Evolutionary conservation across 2,113 vertebrate species (phyloP), one percentile per base, ranked within the genome.

Genomic region (Sylvia atricapilla): DNA sequence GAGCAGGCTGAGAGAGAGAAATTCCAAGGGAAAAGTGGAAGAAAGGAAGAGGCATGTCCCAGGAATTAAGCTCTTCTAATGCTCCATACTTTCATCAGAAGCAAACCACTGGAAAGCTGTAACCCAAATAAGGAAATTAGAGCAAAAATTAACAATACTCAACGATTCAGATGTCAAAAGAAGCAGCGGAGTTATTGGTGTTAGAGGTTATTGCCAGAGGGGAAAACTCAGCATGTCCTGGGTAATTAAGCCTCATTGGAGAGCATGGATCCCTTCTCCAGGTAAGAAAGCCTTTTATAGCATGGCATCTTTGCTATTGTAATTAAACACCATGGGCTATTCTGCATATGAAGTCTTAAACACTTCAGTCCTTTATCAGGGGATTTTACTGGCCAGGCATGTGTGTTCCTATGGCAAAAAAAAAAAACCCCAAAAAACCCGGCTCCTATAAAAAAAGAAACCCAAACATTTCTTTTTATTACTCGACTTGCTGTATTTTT

Each of bases 401-500:
- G 88, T 90, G 94, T 43, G 93, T 93, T 94, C 66, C 28, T 47
- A 94, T 27, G 84, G 95, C 86, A 92, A 44, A 93, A 81, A n/a
- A n/a, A n/a, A n/a, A 64, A 63, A 18, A 25, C 10, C 20, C 20
- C 11, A 13, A 47, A 49, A 49, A 27, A 50, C 24, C 58, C 67
- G 43, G 69, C 90, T 92, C 84, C 96, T 87, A 89, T 96, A 95
- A 96, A 96, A 96, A 96, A 93, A 92, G 94, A 95, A 96, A 96
- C 96, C 95, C 95, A 97, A 95, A 95, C 94, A 97, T 94, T 97
- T 67, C 90, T 96, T 96, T 95, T 96, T 97, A 96, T 96, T 53
- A 75, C 96, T 94, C 6, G 15, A 83, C 87, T 96, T 19, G 93
- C 91, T 84, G 88, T 95, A 95, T 95, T 95, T 95, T 95, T 95